Conservation (phyloP, 2,797 vertebrate genomes). For the Melanogrammus aeglefinus region DNA sequence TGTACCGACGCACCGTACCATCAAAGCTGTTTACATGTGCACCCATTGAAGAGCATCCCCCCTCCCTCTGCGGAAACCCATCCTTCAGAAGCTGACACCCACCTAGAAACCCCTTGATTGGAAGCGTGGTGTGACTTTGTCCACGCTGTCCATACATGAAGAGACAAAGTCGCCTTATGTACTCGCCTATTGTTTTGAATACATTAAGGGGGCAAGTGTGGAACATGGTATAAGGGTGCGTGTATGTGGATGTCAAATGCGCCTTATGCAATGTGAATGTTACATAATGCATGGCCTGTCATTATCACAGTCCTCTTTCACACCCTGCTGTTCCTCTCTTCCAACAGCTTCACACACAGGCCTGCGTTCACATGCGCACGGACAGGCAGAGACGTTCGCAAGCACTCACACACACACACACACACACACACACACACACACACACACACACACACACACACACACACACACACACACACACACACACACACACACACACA, state of each 20-base stretch:
- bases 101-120: constrained; percentile 34
- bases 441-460: constrained; percentile 30
- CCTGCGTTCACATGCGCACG: constrained; percentile 5
- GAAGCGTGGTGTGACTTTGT: not conserved
- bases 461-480: constrained; percentile 39
- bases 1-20: constrained; percentile 34
- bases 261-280: constrained; percentile 72
- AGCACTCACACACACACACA: constrained; percentile 3
- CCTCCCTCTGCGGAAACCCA: constrained; percentile 56
- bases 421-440: constrained; percentile 31
- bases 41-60: too few species aligned
- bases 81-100: constrained; percentile 59
- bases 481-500: constrained; percentile 41
- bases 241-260: constrained; percentile 18
- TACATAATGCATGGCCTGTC: constrained; percentile 75
- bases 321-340: constrained; percentile 66
- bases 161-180: too few species aligned
- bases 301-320: constrained; percentile 72
- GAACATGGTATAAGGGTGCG: too few species aligned
- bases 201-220: too few species aligned
- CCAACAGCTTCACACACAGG: constrained; percentile 50
- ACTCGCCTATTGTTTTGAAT: too few species aligned
- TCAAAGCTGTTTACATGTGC: constrained; percentile 27
- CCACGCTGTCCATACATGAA: not conserved
- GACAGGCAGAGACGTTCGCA: not conserved